Percentiles rank a stretch among this genome's conserved stretches.
Evolutionary conservation across 2,888 invertebrate species (phyloP).

Genomic region (Aradus depressus): DNA sequence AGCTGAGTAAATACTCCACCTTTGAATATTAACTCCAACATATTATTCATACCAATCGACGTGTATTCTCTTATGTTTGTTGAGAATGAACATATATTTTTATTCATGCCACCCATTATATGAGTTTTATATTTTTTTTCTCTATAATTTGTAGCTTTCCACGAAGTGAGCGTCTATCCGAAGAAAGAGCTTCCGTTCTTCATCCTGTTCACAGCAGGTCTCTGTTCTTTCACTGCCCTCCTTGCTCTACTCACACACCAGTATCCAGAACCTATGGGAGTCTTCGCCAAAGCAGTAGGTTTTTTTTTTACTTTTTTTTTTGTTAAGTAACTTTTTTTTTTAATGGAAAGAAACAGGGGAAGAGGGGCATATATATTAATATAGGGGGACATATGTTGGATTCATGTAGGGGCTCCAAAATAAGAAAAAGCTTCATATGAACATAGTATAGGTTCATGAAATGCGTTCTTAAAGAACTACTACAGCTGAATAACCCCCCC

Average conservation of each 20-base stretch:
- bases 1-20: neutral
- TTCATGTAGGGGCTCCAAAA: no score
- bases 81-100: no score
- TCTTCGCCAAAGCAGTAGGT: conserved; percentile 58
- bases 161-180: conserved; percentile 85
- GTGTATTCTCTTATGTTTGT: no score
- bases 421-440: no score
- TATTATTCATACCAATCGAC: neutral
- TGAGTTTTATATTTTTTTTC: neutral
- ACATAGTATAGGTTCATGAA: no score
- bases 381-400: no score
- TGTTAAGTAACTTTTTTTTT: neutral
- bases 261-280: conserved; percentile 82
- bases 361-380: neutral
- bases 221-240: conserved; percentile 84
- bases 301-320: neutral
- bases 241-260: conserved; percentile 80
- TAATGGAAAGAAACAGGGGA: neutral
- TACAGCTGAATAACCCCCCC: no score
- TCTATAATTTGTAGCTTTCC: conserved; percentile 48
- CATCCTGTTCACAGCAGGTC: conserved; percentile 79
- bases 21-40: neutral
- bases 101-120: no score
- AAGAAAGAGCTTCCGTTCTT: conserved; percentile 87
- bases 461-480: no score